Evolutionary conservation across 2,797 vertebrate genomes (phyloP), one percentile per base, ranked within the genome.

Genomic region (Octomys mimax): DNA sequence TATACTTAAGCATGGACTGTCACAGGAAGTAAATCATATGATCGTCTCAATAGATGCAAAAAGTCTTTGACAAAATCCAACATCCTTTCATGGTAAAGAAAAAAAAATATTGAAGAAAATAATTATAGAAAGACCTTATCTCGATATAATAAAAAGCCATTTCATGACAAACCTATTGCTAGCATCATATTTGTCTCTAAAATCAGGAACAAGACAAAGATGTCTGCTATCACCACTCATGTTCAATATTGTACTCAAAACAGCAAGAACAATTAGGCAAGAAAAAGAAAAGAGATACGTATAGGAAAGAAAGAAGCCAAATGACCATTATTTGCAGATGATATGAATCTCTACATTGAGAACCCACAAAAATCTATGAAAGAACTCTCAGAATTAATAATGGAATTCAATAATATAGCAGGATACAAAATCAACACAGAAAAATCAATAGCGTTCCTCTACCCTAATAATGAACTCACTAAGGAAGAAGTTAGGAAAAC

Each of bases 1-100:
- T 93, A 87, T 79, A 87, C n/a, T 36, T 84, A 92, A 87, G 66
- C 96, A 98, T 95, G 94, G 93, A 94, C 95, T 61, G 54, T 83
- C 86, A 94, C 61, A 92, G 89, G 95, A 96, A 97, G 21, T 57
- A 96, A 36, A 36, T 36, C 18, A 21, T 6, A 21, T 33, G 12
- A 66, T 66, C 10, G 4, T 66, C 64, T 66, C 64, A 66, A 33
- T 33, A 66, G 64, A 66, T 66, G 28, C 12, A 66, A 33, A 66
- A 66, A 66, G 64, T 33, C 64, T 66, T 33, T 66, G 64, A 33
- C 64, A 66, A 66, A 66, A 66, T 66, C 64, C 26, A 66, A 33
- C 64, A 66, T 66, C 28, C 64, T 66, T 66, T 64, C 62, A 89
- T 64, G 28, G 28, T 64, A 31, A 64, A 31, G 28, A 66, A 28